phyloP scores from a whole-genome alignment of 2,797 vertebrate genomes.

The Sebastes oblongus region DNA sequence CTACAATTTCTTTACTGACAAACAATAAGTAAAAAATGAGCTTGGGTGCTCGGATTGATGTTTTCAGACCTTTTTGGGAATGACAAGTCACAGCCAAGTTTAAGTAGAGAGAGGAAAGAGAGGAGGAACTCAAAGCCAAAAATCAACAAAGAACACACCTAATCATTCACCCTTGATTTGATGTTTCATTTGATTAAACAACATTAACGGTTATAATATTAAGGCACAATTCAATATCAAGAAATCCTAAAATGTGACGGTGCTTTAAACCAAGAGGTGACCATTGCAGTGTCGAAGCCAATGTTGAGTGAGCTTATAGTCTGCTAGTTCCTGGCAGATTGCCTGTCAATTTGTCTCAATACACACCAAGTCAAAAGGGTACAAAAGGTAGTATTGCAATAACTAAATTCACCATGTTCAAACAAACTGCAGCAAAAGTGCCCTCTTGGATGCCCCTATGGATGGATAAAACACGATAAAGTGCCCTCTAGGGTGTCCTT shows the following conservation, averaged over 20 bases:
- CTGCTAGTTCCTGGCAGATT: neutral
- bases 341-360: too few species aligned
- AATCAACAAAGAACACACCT: neutral
- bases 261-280: neutral
- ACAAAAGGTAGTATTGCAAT: too few species aligned
- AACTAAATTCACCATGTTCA: too few species aligned
- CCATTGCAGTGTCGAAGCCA: neutral
- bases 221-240: neutral
- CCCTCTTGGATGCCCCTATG: too few species aligned
- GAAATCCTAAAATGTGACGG: neutral
- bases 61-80: neutral
- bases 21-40: neutral
- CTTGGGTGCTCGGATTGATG: neutral
- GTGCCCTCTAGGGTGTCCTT: too few species aligned
- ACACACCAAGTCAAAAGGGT: too few species aligned
- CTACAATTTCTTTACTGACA: neutral
- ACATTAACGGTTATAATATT: neutral
- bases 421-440: too few species aligned
- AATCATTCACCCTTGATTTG: neutral
- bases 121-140: neutral
- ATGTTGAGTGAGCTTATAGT: neutral
- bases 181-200: neutral
- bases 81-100: neutral
- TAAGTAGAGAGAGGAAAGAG: neutral
- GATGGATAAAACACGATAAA: too few species aligned